Conservation (phyloP, 2,888 invertebrate genomes). For the Zhengitettix transpicula region DNA sequence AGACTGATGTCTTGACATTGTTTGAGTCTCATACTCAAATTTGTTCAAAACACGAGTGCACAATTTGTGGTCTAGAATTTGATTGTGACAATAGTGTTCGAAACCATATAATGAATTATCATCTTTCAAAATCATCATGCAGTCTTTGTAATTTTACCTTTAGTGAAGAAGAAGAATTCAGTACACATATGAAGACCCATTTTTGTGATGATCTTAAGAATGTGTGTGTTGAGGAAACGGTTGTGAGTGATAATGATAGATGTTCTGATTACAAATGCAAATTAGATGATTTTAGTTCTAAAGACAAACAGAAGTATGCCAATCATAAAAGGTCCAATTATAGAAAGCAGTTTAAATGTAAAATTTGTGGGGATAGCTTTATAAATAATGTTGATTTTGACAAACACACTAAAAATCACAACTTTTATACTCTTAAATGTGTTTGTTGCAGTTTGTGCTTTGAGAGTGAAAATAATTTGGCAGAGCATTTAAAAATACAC, state of each 20-base stretch:
- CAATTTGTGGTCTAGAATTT: constrained; percentile 10
- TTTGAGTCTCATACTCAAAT: background rate
- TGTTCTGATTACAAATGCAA: constrained; percentile 7
- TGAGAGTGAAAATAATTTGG: background rate
- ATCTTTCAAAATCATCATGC: constrained; percentile 11
- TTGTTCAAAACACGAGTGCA: constrained; percentile 15
- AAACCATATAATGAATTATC: constrained; percentile 10
- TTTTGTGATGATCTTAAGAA: background rate
- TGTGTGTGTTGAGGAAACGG: background rate
- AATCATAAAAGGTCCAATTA: constrained; percentile 4
- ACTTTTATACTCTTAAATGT: background rate
- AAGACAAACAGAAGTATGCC: constrained; percentile 3
- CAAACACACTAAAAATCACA: constrained; percentile 2
- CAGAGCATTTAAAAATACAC: constrained; percentile 1
- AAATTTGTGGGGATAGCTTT: constrained; percentile 7
- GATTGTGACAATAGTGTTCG: constrained; percentile 4
- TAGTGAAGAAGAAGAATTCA: constrained; percentile 11
- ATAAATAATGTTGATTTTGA: constrained; percentile 1
- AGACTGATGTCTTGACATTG: background rate
- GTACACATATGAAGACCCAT: constrained; percentile 11
- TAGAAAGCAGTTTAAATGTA: constrained; percentile 6
- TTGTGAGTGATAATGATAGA: background rate
- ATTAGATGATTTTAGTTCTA: constrained; percentile 7
- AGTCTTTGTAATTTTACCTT: constrained; percentile 11
- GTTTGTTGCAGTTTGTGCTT: background rate